Evolutionary conservation across 2,113 vertebrate species (phyloP).

Genomic region (Strix uralensis): DNA sequence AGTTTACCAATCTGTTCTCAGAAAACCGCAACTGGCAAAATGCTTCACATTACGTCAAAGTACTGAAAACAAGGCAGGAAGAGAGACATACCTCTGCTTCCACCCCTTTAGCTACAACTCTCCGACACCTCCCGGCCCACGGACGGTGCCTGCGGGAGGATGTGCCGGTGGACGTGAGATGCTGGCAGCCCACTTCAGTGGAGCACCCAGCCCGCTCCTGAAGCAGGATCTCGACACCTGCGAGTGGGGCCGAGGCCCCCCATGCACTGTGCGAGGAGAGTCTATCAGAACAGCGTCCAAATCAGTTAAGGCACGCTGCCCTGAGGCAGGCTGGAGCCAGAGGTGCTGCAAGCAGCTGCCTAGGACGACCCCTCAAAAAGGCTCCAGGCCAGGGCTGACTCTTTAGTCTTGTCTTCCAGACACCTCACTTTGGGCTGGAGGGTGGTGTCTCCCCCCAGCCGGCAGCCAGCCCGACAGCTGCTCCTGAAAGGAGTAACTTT

Average conservation of each 20-base stretch:
- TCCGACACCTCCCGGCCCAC: not conserved
- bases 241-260: not conserved
- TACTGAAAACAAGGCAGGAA: conserved; percentile 13
- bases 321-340: not conserved
- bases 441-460: not conserved
- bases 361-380: not conserved
- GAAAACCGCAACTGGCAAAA: conserved; percentile 49
- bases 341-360: not conserved
- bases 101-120: not conserved
- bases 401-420: not conserved
- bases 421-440: not conserved
- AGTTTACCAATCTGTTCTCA: conserved; percentile 63
- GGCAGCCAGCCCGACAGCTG: not conserved
- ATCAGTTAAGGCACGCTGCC: not conserved
- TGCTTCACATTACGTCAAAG: not conserved
- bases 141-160: rapidly evolving
- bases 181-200: rapidly evolving
- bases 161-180: not conserved
- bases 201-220: not conserved
- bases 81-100: not conserved
- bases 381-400: not conserved
- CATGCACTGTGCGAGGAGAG: not conserved
- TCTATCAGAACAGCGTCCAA: not conserved
- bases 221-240: not conserved
- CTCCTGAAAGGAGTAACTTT: not conserved